Conservation (phyloP, 2,113 vertebrate genomes). For the Xiphophorus couchianus region DNA sequence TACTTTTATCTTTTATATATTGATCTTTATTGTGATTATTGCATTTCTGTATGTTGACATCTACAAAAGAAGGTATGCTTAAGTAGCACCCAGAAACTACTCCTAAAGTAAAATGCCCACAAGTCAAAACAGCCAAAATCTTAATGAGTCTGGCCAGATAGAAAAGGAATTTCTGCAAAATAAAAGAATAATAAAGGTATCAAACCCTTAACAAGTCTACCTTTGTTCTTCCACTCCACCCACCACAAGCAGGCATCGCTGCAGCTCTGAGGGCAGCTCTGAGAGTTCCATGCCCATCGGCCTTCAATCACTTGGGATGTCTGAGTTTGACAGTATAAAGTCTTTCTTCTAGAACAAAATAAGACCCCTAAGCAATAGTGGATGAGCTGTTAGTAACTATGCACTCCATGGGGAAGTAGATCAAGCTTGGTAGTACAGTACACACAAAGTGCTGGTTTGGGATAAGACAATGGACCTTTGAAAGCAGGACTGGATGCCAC, state of each 20-base stretch:
- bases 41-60: slow-evolving; percentile 33
- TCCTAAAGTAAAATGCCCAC: slow-evolving; percentile 36
- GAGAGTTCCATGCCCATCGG: slow-evolving; percentile 81
- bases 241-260: slow-evolving; percentile 74
- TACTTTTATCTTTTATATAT: too few relatives aligned
- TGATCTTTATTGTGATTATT: slow-evolving; percentile 5
- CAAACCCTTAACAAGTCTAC: slow-evolving; percentile 72
- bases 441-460: slow-evolving; percentile 71
- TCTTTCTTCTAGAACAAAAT: slow-evolving; percentile 79
- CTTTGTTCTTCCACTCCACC: slow-evolving; percentile 79
- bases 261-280: slow-evolving; percentile 78
- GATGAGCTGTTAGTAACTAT: slow-evolving; percentile 76
- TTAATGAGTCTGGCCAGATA: slow-evolving; percentile 71
- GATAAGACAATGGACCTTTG: slow-evolving; percentile 66
- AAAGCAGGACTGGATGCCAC: slow-evolving; percentile 54
- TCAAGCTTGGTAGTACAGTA: slow-evolving; percentile 62
- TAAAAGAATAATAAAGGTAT: slow-evolving; percentile 77
- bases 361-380: slow-evolving; percentile 78
- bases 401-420: slow-evolving; percentile 70
- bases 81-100: slow-evolving; percentile 26
- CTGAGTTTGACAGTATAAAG: slow-evolving; percentile 81
- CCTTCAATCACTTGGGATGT: slow-evolving; percentile 79
- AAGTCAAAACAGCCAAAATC: slow-evolving; percentile 51
- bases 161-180: slow-evolving; percentile 69
- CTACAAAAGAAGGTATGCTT: slow-evolving; percentile 32